A percentile compares a stretch with the other conserved stretches of the same genome.
Evolutionary conservation across 2,797 vertebrate species (phyloP).

Genomic region (Macropus fuliginosus): DNA sequence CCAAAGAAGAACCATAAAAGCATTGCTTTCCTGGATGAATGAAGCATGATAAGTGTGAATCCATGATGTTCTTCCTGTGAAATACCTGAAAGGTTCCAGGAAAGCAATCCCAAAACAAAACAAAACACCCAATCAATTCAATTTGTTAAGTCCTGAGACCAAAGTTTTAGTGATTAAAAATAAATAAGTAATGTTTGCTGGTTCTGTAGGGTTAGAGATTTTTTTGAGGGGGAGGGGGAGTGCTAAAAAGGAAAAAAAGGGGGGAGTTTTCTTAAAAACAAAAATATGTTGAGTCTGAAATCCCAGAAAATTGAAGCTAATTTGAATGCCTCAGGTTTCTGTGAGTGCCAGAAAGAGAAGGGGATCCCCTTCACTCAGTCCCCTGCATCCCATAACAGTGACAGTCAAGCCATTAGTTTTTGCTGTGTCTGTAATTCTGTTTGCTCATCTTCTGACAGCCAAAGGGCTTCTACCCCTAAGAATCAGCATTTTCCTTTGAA

Average conservation of each 20-base stretch:
- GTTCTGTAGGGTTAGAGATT: background rate
- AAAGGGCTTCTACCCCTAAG: background rate
- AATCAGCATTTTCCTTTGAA: slow-evolving; percentile 12
- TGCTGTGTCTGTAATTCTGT: background rate
- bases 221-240: background rate
- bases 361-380: background rate
- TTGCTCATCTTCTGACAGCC: background rate
- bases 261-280: background rate
- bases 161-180: background rate
- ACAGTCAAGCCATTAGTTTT: background rate
- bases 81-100: background rate
- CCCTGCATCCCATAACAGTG: background rate
- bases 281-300: background rate
- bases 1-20: background rate
- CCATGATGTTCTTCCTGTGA: background rate
- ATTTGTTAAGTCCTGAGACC: background rate
- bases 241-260: background rate
- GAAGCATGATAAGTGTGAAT: background rate
- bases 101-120: background rate
- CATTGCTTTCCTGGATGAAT: slow-evolving; percentile 4
- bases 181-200: background rate
- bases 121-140: background rate
- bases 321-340: background rate
- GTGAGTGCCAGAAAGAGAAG: background rate
- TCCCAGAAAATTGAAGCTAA: background rate